Evolutionary conservation across 2,797 vertebrate genomes (phyloP).

Genomic region (Saxicola maurus): DNA sequence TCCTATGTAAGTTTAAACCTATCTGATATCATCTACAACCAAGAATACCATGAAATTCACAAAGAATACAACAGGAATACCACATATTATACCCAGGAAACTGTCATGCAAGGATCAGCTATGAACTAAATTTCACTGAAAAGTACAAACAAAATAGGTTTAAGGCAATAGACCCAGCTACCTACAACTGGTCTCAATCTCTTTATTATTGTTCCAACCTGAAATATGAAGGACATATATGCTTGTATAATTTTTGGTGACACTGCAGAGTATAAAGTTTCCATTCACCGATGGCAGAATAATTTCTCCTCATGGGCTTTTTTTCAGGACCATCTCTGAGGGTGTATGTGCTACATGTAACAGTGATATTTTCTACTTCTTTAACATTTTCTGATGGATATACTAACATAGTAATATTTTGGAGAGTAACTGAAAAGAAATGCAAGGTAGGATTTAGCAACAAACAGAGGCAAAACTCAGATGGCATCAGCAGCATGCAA

Average conservation of each 20-base stretch:
- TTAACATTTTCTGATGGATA: constrained; percentile 67
- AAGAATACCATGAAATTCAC: not conserved
- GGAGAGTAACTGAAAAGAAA: constrained; percentile 67
- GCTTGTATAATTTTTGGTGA: constrained; percentile 66
- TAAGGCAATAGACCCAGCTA: not conserved
- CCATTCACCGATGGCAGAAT: constrained; percentile 63
- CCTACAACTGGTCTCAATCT: constrained; percentile 64
- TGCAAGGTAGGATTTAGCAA: not conserved
- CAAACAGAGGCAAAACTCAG: not conserved
- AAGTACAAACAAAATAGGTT: not conserved
- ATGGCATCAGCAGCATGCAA: not conserved
- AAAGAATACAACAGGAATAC: not conserved
- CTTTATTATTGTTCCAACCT: constrained; percentile 67
- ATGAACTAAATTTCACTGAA: not conserved
- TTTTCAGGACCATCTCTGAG: constrained; percentile 69
- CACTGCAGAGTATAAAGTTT: constrained; percentile 67
- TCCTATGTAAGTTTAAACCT: not conserved
- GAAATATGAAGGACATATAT: constrained; percentile 69
- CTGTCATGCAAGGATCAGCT: not conserved
- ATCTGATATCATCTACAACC: not conserved
- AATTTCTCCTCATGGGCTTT: constrained; percentile 54
- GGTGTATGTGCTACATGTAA: constrained; percentile 64
- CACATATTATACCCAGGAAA: not conserved
- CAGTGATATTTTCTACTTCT: constrained; percentile 74
- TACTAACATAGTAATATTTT: constrained; percentile 68